Percentiles rank a stretch among this genome's conserved stretches.
Evolutionary conservation across 2,113 vertebrate species (phyloP).

Genomic region (Clupea harengus): DNA sequence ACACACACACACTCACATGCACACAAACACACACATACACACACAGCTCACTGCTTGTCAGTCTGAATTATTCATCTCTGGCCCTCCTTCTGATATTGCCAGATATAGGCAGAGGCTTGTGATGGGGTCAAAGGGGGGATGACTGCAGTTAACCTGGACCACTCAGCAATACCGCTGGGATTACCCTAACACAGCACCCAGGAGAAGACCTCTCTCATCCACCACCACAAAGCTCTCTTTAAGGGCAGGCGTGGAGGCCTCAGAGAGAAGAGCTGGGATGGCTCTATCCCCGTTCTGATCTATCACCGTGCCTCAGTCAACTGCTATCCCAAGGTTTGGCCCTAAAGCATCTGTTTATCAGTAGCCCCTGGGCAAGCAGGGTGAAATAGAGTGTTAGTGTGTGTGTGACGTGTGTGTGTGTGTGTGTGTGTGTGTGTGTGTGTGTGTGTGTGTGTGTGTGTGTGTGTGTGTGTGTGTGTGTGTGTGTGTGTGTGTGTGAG

Average conservation of each 20-base stretch:
- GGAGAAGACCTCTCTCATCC: background rate
- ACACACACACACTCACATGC: background rate
- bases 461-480: background rate
- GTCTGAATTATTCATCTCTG: background rate
- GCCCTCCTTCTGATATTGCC: background rate
- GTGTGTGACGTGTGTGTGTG: background rate
- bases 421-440: conserved; percentile 4
- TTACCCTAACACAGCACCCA: background rate
- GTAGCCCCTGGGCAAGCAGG: background rate
- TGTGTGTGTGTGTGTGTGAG: background rate
- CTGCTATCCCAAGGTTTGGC: background rate
- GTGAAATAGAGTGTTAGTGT: background rate
- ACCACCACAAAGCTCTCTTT: background rate
- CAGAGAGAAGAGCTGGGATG: background rate
- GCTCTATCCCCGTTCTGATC: no score
- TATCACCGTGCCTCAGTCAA: background rate
- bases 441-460: background rate
- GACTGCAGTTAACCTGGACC: background rate
- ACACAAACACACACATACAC: background rate
- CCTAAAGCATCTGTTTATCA: background rate
- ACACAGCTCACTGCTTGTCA: background rate
- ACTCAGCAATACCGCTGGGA: background rate
- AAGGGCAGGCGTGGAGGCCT: background rate
- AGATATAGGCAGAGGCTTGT: background rate
- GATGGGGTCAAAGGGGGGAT: background rate